phyloP scores from a whole-genome alignment of 1,140 invertebrate species.

The Drosophila paulistorum region DNA sequence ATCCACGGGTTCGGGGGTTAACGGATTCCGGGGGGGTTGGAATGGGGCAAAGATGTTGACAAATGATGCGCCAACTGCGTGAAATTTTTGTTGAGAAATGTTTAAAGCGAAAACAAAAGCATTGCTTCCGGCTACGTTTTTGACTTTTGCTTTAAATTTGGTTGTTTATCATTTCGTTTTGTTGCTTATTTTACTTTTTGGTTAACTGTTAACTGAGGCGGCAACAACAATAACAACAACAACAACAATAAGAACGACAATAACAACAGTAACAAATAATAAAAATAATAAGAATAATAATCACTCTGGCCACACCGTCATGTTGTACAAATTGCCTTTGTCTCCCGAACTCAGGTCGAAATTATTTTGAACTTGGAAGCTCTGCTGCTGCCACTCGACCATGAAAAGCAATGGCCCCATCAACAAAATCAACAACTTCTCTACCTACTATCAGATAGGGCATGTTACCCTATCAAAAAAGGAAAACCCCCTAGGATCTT shows the following conservation, averaged over 20 bases:
- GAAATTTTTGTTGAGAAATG: constrained; percentile 62
- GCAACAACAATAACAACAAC: constrained; percentile 34
- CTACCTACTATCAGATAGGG: background rate
- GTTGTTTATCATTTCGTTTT: constrained; percentile 37
- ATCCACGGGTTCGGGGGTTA: background rate
- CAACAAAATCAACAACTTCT: constrained; percentile 40
- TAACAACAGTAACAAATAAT: constrained; percentile 8
- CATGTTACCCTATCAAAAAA: background rate
- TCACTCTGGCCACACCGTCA: constrained; percentile 47
- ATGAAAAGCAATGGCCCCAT: constrained; percentile 55
- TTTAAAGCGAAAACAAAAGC: constrained; percentile 39
- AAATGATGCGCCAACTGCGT: constrained; percentile 64
- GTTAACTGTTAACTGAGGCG: constrained; percentile 64
- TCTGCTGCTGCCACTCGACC: constrained; percentile 43
- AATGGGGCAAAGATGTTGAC: constrained; percentile 41
- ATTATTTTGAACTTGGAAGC: constrained; percentile 41
- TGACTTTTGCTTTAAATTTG: constrained; percentile 60
- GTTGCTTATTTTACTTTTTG: constrained; percentile 24
- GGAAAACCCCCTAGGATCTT: no score
- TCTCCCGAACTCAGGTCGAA: constrained; percentile 34
- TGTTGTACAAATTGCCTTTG: constrained; percentile 72
- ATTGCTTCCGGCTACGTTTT: constrained; percentile 62
- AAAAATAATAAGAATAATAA: constrained; percentile 31
- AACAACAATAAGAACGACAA: constrained; percentile 6
- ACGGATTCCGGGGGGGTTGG: background rate